These are phyloP conservation scores for crab-eating macaque (Macaca fascicularis) DNA, from an alignment of 2,113 vertebrate genomes.

Conservation along the genomic window T2T-MFA8v1.1 NC_088393.1:3137501-3138000, in stretches of 20 bases:
- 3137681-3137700: too few relatives aligned
- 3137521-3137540: too few relatives aligned
- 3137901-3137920: fast-evolving
- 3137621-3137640: not conserved
- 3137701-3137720: too few relatives aligned
- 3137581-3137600: not conserved
- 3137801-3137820: not conserved
- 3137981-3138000: not conserved
- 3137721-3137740: not conserved
- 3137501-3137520: too few relatives aligned
- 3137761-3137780: not conserved
- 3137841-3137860: not conserved
- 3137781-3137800: not conserved
- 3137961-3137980: not conserved
- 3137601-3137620: not conserved
- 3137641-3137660: not conserved
- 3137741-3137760: not conserved
- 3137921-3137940: not conserved
- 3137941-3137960: not conserved
- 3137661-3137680: not conserved
- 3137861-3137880: not conserved
- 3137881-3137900: not conserved
- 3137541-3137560: too few relatives aligned
- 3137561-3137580: not conserved
- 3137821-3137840: not conserved